A percentile compares a stretch with the other conserved stretches of the same genome.
These are phyloP conservation scores for Standfussiana lucernea DNA, from an alignment of 2,888 invertebrate species.

Conservation along the genomic window DNA sequence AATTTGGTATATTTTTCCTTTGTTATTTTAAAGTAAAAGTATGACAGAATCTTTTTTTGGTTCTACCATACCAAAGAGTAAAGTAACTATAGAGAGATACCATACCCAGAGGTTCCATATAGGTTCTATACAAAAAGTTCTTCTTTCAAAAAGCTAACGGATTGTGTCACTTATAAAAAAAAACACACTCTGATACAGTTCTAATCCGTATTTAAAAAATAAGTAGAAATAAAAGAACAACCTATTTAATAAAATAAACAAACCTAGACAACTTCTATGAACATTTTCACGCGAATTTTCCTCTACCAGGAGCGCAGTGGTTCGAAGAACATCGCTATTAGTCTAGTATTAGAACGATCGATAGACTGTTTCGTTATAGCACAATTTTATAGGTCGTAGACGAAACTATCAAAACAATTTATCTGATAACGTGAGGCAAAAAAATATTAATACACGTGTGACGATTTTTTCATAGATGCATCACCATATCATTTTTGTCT, in stretches of 20 bases:
- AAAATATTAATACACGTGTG: neutral
- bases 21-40: neutral
- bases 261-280: conserved; percentile 40
- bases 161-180: neutral
- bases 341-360: conserved; percentile 43
- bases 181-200: neutral
- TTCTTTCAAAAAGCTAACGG: neutral
- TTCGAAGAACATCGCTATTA: conserved; percentile 39
- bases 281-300: conserved; percentile 61
- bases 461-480: neutral
- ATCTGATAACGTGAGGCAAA: neutral
- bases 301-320: conserved; percentile 53
- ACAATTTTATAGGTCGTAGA: conserved; percentile 8
- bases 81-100: too few species aligned
- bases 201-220: neutral
- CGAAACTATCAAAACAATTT: neutral
- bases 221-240: neutral
- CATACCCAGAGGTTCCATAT: neutral
- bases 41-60: neutral
- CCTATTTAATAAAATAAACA: conserved; percentile 11
- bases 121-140: neutral
- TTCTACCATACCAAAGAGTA: too few species aligned
- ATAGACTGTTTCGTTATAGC: conserved; percentile 29
- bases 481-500: neutral
- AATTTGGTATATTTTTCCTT: neutral